These are phyloP conservation scores for Clunio marinus DNA, from an alignment of 2,888 invertebrate genomes.

Conservation along the genomic window DNA sequence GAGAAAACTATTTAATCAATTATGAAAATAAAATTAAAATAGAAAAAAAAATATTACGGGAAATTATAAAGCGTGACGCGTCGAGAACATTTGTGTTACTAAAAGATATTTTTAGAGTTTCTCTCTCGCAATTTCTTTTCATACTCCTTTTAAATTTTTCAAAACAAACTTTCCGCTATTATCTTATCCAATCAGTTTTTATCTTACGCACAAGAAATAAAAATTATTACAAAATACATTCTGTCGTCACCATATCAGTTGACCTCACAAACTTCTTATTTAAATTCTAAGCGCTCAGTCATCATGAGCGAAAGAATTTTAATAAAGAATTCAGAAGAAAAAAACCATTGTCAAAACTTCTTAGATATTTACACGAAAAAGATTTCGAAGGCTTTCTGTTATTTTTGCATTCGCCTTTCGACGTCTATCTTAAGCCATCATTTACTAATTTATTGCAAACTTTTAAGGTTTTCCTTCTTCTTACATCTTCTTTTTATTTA, in stretches of 20 bases:
- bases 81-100: background rate
- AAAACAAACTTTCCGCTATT: constrained; percentile 12
- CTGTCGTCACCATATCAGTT: constrained; percentile 4
- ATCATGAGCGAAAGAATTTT: too few relatives aligned
- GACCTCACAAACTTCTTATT: background rate
- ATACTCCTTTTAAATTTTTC: too few relatives aligned
- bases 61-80: background rate
- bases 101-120: constrained; percentile 1
- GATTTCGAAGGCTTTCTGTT: background rate
- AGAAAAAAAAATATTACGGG: background rate
- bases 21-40: background rate
- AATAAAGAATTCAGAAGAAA: background rate
- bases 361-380: constrained; percentile 3
- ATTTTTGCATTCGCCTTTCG: background rate
- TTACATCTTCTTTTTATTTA: background rate
- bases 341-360: constrained; percentile 7
- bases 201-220: constrained; percentile 23
- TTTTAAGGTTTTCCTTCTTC: constrained; percentile 15
- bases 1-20: too few relatives aligned
- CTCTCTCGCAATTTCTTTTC: constrained; percentile 14
- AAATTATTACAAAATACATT: constrained; percentile 23
- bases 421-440: constrained; percentile 11
- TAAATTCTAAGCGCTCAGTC: background rate
- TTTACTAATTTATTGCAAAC: constrained; percentile 24
- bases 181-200: constrained; percentile 6